Base-by-base conservation (phyloP, 2,797 vertebrate genomes). In the Rhabdophis nuchalis region DNA sequence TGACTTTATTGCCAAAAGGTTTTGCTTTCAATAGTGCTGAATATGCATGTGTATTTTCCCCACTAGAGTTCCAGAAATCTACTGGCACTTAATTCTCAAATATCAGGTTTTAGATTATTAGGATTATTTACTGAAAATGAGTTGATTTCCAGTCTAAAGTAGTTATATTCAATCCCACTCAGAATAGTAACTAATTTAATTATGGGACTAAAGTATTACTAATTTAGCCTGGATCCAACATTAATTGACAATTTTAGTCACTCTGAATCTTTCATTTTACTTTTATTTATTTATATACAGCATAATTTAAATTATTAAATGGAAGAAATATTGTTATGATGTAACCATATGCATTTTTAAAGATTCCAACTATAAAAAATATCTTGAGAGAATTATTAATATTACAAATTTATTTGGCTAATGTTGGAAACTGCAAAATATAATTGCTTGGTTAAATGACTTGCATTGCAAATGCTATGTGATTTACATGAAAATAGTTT, bases 41-140 rank as follows among this genome's bases (percentile, higher is more conserved):
- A 87, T 82, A 93, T 53, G 88, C 0, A 52, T 72, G 87, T 14
- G 77, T 36, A n/a, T 53, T 16, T 94, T 94, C 52, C 86, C 91
- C 92, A 89, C 46, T 90, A 36, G n/a, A 86, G 92, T 90, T 92
- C 58, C 91, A 88, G 93, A 94, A 46, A 52, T 77, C 68, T 25
- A 56, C n/a, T 90, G 57, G 32, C 29, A 23, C 23, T 85, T 88
- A 87, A 53, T 85, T 93, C 29, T 32, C 41, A 46, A 85, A 57
- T 25, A 68, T 57, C 36, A 32, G 20, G 5, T 32, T 72, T n/a
- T 25, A 60, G 27, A 77, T 27, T 72, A 32, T 50, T 89, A 41
- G 25, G 25, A 50, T 41, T 53, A 8, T 36, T 58, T 50, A 7
- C 29, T 16, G 4, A 77, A 52, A 88, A 88, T 50, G 54, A 41